phyloP scores from a whole-genome alignment of 53 echinoderm and acorn worm genomes.

The Arbacia lixula region DNA sequence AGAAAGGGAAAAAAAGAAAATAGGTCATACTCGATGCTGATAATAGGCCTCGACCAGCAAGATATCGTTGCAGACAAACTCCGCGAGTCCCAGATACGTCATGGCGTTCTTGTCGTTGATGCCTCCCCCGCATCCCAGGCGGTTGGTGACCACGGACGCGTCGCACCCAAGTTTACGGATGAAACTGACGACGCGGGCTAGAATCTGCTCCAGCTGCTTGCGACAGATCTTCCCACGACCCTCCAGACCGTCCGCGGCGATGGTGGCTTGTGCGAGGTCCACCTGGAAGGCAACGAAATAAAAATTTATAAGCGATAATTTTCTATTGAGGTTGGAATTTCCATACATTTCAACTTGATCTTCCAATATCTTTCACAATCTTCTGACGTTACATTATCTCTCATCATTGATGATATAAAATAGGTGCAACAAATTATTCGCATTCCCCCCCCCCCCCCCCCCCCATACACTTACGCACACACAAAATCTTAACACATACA shows the following conservation, averaged over 20 bases:
- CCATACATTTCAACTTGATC: no score
- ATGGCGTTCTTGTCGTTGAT: slow-evolving; percentile 79
- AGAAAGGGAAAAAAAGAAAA: background rate
- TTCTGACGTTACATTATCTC: no score
- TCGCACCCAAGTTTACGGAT: slow-evolving; percentile 82
- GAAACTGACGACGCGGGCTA: slow-evolving; percentile 67
- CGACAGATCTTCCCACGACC: slow-evolving; percentile 56
- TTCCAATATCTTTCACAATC: no score
- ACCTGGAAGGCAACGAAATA: slow-evolving; percentile 42
- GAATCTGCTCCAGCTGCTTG: slow-evolving; percentile 77
- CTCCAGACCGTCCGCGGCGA: slow-evolving; percentile 57
- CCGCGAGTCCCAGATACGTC: slow-evolving; percentile 84
- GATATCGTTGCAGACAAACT: slow-evolving; percentile 82
- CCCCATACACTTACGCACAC: no score
- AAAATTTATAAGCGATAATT: background rate
- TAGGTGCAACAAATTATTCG: no score
- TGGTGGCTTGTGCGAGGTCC: slow-evolving; percentile 28
- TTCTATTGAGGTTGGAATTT: no score
- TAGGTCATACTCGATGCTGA: slow-evolving; percentile 65
- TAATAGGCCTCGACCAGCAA: slow-evolving; percentile 82
- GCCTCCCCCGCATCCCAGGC: slow-evolving; percentile 74
- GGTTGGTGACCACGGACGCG: slow-evolving; percentile 68
- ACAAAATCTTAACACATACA: no score
- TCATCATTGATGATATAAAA: no score
- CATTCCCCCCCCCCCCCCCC: no score